These are phyloP conservation scores for Papilio glaucus DNA, from an alignment of 1,140 invertebrate species.

Conservation along the genomic window DNA sequence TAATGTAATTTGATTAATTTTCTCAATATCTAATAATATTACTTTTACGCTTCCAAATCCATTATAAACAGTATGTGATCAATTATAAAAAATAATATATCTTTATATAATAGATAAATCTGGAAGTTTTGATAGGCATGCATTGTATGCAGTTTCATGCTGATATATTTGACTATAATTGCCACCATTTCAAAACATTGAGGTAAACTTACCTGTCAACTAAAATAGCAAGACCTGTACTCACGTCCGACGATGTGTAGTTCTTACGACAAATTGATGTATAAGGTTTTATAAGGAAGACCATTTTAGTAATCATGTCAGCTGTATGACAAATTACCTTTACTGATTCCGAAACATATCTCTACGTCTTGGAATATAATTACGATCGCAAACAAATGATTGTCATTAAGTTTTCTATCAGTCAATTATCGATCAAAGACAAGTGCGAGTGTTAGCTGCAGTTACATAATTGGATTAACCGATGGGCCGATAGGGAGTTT, in stretches of 20 bases:
- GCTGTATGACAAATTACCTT: slow-evolving; percentile 23
- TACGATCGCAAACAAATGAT: slow-evolving; percentile 40
- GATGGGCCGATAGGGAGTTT: slow-evolving; percentile 64
- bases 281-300: background rate
- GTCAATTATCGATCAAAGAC: slow-evolving; percentile 67
- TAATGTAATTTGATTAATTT: too few relatives aligned
- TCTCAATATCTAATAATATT: too few relatives aligned
- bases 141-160: too few relatives aligned
- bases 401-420: slow-evolving; percentile 52
- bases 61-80: too few relatives aligned
- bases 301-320: background rate
- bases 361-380: slow-evolving; percentile 31
- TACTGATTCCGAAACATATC: background rate
- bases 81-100: too few relatives aligned
- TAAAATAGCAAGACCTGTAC: too few relatives aligned
- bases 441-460: slow-evolving; percentile 58
- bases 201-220: too few relatives aligned
- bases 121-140: too few relatives aligned
- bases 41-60: too few relatives aligned
- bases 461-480: slow-evolving; percentile 80
- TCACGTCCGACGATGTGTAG: background rate
- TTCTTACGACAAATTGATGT: slow-evolving; percentile 1
- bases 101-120: too few relatives aligned
- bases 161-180: too few relatives aligned
- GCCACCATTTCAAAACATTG: too few relatives aligned